These are phyloP conservation scores for Anastrepha obliqua DNA, from an alignment of 1,140 invertebrate genomes.

Conservation along the genomic window DNA sequence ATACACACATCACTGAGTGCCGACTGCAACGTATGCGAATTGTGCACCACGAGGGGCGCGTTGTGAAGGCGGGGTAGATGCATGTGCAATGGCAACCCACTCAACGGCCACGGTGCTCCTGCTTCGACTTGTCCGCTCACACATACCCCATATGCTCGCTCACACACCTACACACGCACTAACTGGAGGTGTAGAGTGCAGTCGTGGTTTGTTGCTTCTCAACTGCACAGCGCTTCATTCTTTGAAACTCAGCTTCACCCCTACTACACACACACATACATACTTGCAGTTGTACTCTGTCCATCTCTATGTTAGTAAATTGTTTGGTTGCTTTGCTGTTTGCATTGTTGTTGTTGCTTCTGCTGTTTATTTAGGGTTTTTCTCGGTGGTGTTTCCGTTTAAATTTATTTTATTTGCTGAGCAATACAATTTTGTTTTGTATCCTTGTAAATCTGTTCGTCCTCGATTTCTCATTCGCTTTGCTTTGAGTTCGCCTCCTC, in stretches of 20 bases:
- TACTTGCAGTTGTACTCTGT: neutral
- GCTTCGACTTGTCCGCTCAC: too few species aligned
- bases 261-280: neutral
- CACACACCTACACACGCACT: too few species aligned
- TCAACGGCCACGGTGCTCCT: too few species aligned
- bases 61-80: too few species aligned
- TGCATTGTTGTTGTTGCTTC: neutral
- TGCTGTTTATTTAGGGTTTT: neutral
- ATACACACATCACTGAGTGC: too few species aligned
- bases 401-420: slow-evolving; percentile 44
- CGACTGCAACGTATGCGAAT: too few species aligned
- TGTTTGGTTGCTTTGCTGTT: neutral
- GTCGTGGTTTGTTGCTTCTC: slow-evolving; percentile 12
- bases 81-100: too few species aligned
- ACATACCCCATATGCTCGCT: too few species aligned
- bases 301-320: neutral
- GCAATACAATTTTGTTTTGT: slow-evolving; percentile 32
- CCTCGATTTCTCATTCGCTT: neutral
- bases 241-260: neutral
- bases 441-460: slow-evolving; percentile 42
- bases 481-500: neutral
- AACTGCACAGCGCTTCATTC: neutral
- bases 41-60: too few species aligned
- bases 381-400: neutral
- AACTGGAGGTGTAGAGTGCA: too few species aligned